phyloP scores from a whole-genome alignment of 2,888 invertebrate species.

The Eilema griseolum region DNA sequence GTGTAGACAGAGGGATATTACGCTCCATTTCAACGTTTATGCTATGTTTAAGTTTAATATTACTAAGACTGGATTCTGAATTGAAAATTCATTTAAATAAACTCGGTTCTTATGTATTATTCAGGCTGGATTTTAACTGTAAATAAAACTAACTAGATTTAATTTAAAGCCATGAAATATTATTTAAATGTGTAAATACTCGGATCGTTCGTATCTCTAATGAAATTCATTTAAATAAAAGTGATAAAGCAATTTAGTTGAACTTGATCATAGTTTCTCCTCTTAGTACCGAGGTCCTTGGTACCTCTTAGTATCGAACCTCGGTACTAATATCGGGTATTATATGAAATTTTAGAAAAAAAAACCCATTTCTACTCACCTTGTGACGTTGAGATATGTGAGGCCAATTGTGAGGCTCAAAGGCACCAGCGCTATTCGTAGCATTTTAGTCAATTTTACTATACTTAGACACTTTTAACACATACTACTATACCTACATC shows the following conservation, averaged over 20 bases:
- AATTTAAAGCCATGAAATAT: too few relatives aligned
- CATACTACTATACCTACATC: slow-evolving; percentile 24
- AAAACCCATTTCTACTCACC: slow-evolving; percentile 59
- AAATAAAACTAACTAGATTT: too few relatives aligned
- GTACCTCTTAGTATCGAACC: too few relatives aligned
- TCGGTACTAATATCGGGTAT: not conserved
- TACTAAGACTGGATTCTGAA: not conserved
- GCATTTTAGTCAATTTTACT: slow-evolving; percentile 50
- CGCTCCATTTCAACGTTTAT: not conserved
- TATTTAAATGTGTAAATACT: too few relatives aligned
- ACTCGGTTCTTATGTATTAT: too few relatives aligned
- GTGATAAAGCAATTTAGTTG: too few relatives aligned
- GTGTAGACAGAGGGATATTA: not conserved
- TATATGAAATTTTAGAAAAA: not conserved
- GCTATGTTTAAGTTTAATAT: not conserved
- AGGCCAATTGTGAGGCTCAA: slow-evolving; percentile 72
- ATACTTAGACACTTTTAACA: slow-evolving; percentile 23
- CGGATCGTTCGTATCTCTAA: too few relatives aligned
- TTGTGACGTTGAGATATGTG: slow-evolving; percentile 73
- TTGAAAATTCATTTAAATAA: too few relatives aligned
- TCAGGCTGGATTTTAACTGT: too few relatives aligned
- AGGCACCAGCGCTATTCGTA: slow-evolving; percentile 71
- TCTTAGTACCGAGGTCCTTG: too few relatives aligned
- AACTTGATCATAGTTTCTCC: too few relatives aligned
- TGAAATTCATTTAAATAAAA: too few relatives aligned